Evolutionary conservation across 2,797 vertebrate genomes (phyloP).

Genomic region (Thripadectes ignobilis): DNA sequence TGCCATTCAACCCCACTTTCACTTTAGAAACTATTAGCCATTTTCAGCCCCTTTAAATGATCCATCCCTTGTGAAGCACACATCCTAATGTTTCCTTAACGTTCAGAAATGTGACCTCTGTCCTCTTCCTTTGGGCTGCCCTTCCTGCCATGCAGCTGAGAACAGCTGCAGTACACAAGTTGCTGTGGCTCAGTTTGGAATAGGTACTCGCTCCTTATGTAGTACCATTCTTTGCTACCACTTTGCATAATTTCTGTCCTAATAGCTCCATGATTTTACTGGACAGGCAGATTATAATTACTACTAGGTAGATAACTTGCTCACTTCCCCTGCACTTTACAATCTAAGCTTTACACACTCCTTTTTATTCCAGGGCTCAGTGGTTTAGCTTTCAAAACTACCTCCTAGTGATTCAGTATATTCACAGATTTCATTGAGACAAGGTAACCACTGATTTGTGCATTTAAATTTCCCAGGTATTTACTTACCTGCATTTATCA

Average conservation of each 20-base stretch:
- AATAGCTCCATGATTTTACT: not conserved
- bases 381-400: not conserved
- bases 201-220: not conserved
- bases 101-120: not conserved
- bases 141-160: not conserved
- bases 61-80: not conserved
- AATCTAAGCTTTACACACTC: not conserved
- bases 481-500: not conserved
- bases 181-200: not conserved
- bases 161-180: not conserved
- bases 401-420: not conserved
- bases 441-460: not conserved
- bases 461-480: not conserved
- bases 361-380: not conserved
- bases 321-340: not conserved
- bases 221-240: not conserved
- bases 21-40: not conserved
- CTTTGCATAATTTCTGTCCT: not conserved
- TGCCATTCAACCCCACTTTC: not conserved
- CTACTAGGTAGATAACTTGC: not conserved
- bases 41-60: not conserved
- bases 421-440: not conserved
- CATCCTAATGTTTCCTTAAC: not conserved
- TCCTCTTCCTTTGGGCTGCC: not conserved
- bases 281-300: not conserved